Conservation (phyloP, 2,888 invertebrate genomes). For the Scaptodrosophila latifasciaeformis region DNA sequence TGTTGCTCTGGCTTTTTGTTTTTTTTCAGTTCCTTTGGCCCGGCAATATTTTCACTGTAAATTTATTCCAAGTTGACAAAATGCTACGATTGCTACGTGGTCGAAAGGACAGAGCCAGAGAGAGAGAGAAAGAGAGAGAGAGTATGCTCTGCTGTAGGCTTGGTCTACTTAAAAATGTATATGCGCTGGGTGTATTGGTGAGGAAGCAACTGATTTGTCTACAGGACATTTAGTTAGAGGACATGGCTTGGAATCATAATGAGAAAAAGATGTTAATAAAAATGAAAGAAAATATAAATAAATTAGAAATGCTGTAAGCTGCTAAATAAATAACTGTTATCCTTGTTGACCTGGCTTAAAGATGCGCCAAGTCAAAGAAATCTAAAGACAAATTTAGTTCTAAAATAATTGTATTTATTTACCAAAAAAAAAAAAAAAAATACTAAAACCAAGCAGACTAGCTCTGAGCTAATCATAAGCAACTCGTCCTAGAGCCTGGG, state of each 20-base stretch:
- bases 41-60: conserved; percentile 14
- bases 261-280: not conserved
- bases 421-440: too few species aligned
- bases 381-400: not conserved
- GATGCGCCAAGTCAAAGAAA: too few species aligned
- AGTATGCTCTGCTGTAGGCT: too few species aligned
- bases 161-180: conserved; percentile 25
- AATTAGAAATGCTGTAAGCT: conserved; percentile 2
- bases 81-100: conserved; percentile 4
- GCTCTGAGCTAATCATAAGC: conserved; percentile 39
- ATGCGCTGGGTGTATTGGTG: conserved; percentile 27
- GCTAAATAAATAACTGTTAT: too few species aligned
- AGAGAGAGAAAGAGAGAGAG: too few species aligned
- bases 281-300: not conserved
- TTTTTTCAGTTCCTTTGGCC: conserved; percentile 2
- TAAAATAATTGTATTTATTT: conserved; percentile 14
- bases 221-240: conserved; percentile 16
- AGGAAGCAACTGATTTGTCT: not conserved
- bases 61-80: conserved; percentile 55
- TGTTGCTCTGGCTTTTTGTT: conserved; percentile 17
- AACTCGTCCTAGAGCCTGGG: conserved; percentile 9
- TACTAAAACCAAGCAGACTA: too few species aligned
- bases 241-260: conserved; percentile 17
- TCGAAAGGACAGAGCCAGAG: too few species aligned
- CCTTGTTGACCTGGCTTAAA: too few species aligned